Evolutionary conservation across 53 echinoderm and acorn worm genomes (phyloP).

Genomic region (Paracentrotus lividus): DNA sequence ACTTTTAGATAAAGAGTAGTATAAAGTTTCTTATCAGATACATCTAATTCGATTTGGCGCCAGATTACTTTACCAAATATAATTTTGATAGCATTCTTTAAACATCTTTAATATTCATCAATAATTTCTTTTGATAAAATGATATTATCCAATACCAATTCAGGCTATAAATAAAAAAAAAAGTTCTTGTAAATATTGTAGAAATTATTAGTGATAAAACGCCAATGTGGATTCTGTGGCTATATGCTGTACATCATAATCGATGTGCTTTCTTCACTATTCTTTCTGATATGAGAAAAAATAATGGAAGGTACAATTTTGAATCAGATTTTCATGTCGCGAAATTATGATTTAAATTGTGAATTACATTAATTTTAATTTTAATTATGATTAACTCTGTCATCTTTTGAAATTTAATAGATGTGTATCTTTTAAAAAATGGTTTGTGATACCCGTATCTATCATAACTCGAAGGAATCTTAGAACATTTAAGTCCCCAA

Average conservation of each 20-base stretch:
- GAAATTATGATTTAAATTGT: not conserved
- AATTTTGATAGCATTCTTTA: too few relatives aligned
- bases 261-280: not conserved
- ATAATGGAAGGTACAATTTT: not conserved
- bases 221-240: not conserved
- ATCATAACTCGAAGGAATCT: too few relatives aligned
- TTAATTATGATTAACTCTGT: too few relatives aligned
- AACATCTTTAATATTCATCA: too few relatives aligned
- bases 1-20: not conserved
- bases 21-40: not conserved
- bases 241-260: not conserved
- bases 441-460: too few relatives aligned
- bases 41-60: not conserved
- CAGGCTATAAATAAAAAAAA: not conserved
- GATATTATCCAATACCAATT: not conserved
- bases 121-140: not conserved
- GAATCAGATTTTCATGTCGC: not conserved
- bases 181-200: slow-evolving; percentile 5
- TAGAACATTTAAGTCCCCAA: too few relatives aligned
- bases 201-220: not conserved
- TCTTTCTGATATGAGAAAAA: not conserved
- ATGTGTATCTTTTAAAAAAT: too few relatives aligned
- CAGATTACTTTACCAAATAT: too few relatives aligned
- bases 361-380: too few relatives aligned
- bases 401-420: too few relatives aligned